These are phyloP conservation scores for Acanthaster planci DNA, from an alignment of 35 echinoderm and acorn worm species.

Conservation along the genomic window DNA sequence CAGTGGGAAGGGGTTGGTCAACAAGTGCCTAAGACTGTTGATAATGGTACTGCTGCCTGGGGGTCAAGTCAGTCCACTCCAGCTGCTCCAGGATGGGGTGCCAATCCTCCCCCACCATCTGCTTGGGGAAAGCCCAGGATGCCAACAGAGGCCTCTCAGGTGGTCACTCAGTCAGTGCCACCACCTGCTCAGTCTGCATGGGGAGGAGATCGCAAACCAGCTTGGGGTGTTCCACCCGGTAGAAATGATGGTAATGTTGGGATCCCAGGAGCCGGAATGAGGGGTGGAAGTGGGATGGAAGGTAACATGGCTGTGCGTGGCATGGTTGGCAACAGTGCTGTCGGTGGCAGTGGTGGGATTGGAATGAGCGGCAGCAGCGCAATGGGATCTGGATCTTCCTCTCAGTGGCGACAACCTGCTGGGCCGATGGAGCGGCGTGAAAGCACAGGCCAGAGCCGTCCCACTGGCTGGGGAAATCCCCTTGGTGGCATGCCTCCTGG, in stretches of 20 bases:
- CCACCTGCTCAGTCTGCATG: conserved; percentile 40
- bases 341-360: neutral
- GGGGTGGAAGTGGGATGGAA: conserved; percentile 16
- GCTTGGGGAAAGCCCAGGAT: conserved; percentile 65
- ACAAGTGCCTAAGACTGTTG: neutral
- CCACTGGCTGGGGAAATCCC: neutral
- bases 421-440: conserved; percentile 16
- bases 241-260: conserved; percentile 28
- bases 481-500: neutral
- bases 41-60: conserved; percentile 78
- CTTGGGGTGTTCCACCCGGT: conserved; percentile 18
- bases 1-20: conserved; percentile 52
- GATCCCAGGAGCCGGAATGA: conserved; percentile 11
- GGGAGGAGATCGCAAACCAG: conserved; percentile 1
- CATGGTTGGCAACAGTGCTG: neutral
- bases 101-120: conserved; percentile 45
- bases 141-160: conserved; percentile 51
- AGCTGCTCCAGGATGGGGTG: conserved; percentile 16
- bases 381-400: conserved; percentile 1
- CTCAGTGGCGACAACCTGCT: conserved; percentile 20
- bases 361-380: conserved; percentile 7
- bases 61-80: conserved; percentile 24
- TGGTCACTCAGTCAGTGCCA: neutral
- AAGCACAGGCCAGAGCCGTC: conserved; percentile 7
- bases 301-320: conserved; percentile 21